Evolutionary conservation across 2,113 vertebrate genomes (phyloP).

Genomic region (Salminus brasiliensis): DNA sequence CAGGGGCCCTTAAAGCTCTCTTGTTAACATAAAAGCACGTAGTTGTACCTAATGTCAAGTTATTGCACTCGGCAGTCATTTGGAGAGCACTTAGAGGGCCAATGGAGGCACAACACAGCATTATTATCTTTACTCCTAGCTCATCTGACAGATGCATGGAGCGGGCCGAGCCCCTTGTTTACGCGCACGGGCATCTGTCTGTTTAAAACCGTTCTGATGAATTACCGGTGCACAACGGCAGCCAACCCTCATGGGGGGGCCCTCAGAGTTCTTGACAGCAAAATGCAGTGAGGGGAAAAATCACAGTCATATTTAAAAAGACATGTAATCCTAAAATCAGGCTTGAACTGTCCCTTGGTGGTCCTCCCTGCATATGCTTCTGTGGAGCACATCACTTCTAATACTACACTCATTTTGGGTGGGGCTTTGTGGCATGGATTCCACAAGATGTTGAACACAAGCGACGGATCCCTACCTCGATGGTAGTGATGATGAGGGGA

Average conservation of each 20-base stretch:
- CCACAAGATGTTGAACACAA: too few species aligned
- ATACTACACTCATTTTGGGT: too few species aligned
- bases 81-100: slow-evolving; percentile 3
- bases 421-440: too few species aligned
- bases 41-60: slow-evolving; percentile 9
- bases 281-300: too few species aligned
- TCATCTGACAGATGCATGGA: not conserved
- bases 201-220: not conserved
- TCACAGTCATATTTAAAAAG: too few species aligned
- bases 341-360: too few species aligned
- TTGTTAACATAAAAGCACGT: slow-evolving; percentile 23
- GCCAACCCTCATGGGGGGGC: not conserved
- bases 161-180: not conserved
- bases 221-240: too few species aligned
- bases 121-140: not conserved
- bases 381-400: too few species aligned
- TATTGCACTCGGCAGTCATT: slow-evolving; percentile 12
- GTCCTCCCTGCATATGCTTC: too few species aligned
- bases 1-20: slow-evolving; percentile 2
- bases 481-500: too few species aligned
- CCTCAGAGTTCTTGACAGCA: not conserved
- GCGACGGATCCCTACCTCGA: too few species aligned
- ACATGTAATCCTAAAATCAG: too few species aligned
- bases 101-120: not conserved
- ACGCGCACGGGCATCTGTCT: not conserved